Evolutionary conservation across 92 coral and sea anemone species (phyloP).

Genomic region (Diadumene lineata): DNA sequence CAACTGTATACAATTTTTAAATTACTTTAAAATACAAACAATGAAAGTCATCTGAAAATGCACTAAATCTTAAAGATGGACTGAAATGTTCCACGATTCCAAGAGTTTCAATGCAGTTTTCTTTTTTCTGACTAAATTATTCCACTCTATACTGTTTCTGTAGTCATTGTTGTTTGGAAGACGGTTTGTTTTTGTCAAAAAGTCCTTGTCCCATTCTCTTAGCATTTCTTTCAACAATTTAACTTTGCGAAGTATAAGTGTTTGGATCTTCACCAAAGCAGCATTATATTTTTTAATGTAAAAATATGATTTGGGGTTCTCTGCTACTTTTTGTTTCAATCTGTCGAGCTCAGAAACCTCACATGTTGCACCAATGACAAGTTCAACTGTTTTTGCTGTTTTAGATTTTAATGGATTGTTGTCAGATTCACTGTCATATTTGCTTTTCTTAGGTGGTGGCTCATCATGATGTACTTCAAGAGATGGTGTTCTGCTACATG

Average conservation of each 20-base stretch:
- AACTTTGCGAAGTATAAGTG: slow-evolving; percentile 4
- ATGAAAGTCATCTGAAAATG: too few relatives aligned
- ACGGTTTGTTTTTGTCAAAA: too few relatives aligned
- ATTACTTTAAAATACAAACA: too few relatives aligned
- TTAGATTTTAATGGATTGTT: slow-evolving; percentile 14
- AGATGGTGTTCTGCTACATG: too few relatives aligned
- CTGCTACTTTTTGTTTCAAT: not conserved
- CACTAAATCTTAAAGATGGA: too few relatives aligned
- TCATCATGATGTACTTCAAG: too few relatives aligned
- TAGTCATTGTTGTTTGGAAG: too few relatives aligned
- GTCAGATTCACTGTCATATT: not conserved
- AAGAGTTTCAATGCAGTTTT: slow-evolving; percentile 23
- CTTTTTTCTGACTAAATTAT: slow-evolving; percentile 3
- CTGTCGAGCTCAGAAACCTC: not conserved
- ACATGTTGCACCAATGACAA: not conserved
- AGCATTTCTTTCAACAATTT: not conserved
- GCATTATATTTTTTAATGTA: slow-evolving; percentile 16
- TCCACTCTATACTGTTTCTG: slow-evolving; percentile 2
- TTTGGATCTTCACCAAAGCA: not conserved
- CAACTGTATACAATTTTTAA: too few relatives aligned
- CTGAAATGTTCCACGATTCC: slow-evolving; percentile 32
- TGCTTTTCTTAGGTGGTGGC: not conserved
- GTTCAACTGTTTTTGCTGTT: slow-evolving; percentile 22
- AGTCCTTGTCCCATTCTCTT: slow-evolving; percentile 1
- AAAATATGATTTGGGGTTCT: not conserved